Percentiles rank a stretch among this genome's conserved stretches.
phyloP scores from a whole-genome alignment of 2,113 vertebrate genomes.

The human region GRCh38 chr4:150419001-150419500 shows the following conservation, averaged over 20 bases:
- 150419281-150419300: background rate
- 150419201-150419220: background rate
- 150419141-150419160: background rate
- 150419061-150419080: background rate
- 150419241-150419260: background rate
- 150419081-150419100: background rate
- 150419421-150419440: background rate
- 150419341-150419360: background rate
- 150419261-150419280: background rate
- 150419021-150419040: background rate
- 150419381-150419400: background rate
- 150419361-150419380: background rate
- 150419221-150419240: background rate
- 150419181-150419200: background rate
- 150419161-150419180: background rate
- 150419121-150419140: background rate
- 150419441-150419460: constrained; percentile 7
- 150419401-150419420: background rate
- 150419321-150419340: background rate
- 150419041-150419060: background rate
- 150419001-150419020: background rate
- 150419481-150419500: background rate
- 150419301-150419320: background rate
- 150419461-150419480: background rate
- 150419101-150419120: background rate